Conservation (phyloP, 2,888 invertebrate species). For the Troides oblongomaculatus region DNA sequence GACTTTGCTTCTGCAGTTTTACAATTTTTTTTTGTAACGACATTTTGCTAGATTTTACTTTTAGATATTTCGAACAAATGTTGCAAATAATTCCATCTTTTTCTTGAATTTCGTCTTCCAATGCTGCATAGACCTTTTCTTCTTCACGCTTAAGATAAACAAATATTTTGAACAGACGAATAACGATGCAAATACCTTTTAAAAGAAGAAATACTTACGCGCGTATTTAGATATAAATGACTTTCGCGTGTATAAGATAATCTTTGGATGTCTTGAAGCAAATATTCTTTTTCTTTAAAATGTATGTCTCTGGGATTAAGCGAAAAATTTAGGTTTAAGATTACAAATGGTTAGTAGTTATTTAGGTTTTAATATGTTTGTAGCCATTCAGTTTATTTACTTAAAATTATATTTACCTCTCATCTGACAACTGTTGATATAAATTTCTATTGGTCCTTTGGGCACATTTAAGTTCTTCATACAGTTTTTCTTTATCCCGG, state of each 20-base stretch:
- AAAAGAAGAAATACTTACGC: constrained; percentile 23
- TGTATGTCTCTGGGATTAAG: constrained; percentile 58
- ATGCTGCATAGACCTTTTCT: constrained; percentile 34
- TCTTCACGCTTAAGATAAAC: constrained; percentile 30
- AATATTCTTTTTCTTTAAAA: constrained; percentile 76
- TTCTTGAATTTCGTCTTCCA: constrained; percentile 40
- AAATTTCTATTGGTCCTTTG: constrained; percentile 69
- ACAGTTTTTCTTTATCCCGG: constrained; percentile 75
- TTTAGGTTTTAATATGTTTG: neutral
- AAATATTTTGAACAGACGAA: neutral
- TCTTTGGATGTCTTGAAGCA: constrained; percentile 63
- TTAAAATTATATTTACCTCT: constrained; percentile 48
- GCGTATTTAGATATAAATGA: constrained; percentile 49
- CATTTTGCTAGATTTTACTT: constrained; percentile 45
- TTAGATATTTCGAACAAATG: constrained; percentile 47
- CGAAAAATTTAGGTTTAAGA: neutral
- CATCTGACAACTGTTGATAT: constrained; percentile 76
- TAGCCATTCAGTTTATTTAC: neutral
- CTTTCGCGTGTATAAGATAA: constrained; percentile 50
- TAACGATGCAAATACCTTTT: neutral
- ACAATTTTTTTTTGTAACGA: constrained; percentile 50
- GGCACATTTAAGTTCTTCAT: constrained; percentile 67
- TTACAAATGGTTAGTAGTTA: no score
- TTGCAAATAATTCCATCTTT: constrained; percentile 49
- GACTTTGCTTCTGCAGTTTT: constrained; percentile 49